These are phyloP conservation scores for Onychomys leucogaster DNA, from an alignment of 2,797 vertebrate genomes.

Conservation along the genomic window DNA sequence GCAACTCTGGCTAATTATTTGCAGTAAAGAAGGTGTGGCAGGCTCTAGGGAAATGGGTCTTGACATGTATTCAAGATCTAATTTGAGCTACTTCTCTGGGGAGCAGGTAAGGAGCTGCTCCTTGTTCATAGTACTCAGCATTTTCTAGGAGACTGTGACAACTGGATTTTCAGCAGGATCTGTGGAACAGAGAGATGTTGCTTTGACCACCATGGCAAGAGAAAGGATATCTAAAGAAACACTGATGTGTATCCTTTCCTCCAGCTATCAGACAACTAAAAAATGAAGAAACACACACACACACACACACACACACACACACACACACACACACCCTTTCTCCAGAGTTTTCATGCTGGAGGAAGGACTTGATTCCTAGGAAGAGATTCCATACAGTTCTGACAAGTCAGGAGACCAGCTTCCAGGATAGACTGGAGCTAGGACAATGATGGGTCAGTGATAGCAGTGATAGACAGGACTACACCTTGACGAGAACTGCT, in stretches of 20 bases:
- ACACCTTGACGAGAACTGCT: neutral
- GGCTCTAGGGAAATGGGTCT: neutral
- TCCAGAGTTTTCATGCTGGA: neutral
- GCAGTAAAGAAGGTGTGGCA: neutral
- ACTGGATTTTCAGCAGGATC: neutral
- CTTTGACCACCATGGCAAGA: neutral
- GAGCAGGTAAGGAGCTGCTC: neutral
- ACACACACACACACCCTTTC: no score
- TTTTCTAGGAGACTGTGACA: neutral
- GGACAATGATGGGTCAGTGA: neutral
- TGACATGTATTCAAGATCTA: neutral
- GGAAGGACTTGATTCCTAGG: neutral
- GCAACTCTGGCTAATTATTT: slow-evolving; percentile 44
- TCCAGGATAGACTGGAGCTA: neutral
- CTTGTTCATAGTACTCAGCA: neutral
- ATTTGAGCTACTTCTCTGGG: neutral
- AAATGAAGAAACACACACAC: neutral
- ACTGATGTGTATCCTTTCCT: neutral
- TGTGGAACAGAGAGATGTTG: neutral
- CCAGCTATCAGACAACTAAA: neutral
- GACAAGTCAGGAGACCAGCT: neutral
- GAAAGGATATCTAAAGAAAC: neutral
- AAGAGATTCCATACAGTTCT: neutral
- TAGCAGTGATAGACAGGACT: neutral
- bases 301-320: neutral